These are phyloP conservation scores for Teleopsis dalmanni DNA, from an alignment of 1,140 invertebrate species.

Conservation along the genomic window DNA sequence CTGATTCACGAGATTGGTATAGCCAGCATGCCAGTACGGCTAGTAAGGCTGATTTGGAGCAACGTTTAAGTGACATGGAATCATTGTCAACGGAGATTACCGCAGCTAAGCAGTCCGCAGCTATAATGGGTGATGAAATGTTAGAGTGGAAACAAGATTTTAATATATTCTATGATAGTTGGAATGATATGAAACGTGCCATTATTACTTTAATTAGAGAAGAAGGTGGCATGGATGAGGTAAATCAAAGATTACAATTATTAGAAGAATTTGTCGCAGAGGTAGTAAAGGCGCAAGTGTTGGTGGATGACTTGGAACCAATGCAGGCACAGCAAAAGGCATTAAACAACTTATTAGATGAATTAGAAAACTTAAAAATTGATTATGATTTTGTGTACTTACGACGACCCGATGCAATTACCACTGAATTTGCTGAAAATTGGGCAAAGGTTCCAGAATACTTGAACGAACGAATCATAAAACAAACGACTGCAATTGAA, in stretches of 20 bases:
- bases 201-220: constrained; percentile 32
- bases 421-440: constrained; percentile 23
- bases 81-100: constrained; percentile 33
- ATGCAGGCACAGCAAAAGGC: constrained; percentile 44
- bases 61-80: constrained; percentile 40
- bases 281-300: constrained; percentile 46
- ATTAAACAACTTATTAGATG: constrained; percentile 38
- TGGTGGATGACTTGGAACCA: constrained; percentile 44
- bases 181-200: constrained; percentile 42
- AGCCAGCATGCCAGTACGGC: constrained; percentile 38
- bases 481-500: constrained; percentile 41
- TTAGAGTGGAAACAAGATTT: constrained; percentile 41
- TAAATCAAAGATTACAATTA: constrained; percentile 16
- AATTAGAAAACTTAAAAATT: constrained; percentile 42
- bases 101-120: constrained; percentile 26
- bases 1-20: constrained; percentile 42
- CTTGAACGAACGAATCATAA: constrained; percentile 35
- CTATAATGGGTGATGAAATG: constrained; percentile 23
- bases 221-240: constrained; percentile 30
- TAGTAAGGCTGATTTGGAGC: constrained; percentile 32
- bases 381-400: constrained; percentile 42
- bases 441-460: constrained; percentile 34
- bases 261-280: constrained; percentile 40
- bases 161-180: constrained; percentile 37
- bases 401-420: constrained; percentile 12